Base-by-base conservation (phyloP, 2,888 invertebrate genomes). In the Protodeltote pygarga region DNA sequence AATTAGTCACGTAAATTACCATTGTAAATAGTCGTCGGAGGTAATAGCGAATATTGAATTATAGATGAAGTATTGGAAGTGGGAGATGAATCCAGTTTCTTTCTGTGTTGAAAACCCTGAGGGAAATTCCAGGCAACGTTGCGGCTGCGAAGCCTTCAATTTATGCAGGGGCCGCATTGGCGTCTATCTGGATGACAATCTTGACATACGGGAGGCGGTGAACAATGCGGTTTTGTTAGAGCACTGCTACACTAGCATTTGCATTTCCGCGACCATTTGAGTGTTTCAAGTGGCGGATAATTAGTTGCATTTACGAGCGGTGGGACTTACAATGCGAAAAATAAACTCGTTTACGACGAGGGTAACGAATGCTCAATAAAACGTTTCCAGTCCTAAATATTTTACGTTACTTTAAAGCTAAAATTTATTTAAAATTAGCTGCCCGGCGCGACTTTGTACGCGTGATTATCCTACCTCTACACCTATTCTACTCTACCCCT, bases 101-200 rank as follows among this genome's bases (percentile, higher is more conserved):
- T 87, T 79, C 71, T 20, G 68, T 75, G 77, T 74, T 79, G 76
- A 83, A 83, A 88, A 75, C 74, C 88, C 89, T 83, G 69, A 83
- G 89, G 89, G 89, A 89, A 89, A 89, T 87, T 83, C 75, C 80
- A 77, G 71, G 71, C 81, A 75, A 72, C 80, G 76, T 76, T 80
- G 83, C 77, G 77, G 77, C 71, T 79, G 77, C 77, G 82, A 84
- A 87, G 84, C 83, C 83, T 82, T 85, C 87, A 86, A 89, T 89
- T 89, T 89, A 88, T 89, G 84, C 87, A 82, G 71, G 71, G 72
- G 73, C 79, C 74, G 83, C 79, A 83, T 81, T 83, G 82, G 73
- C 79, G 80, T 81, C 81, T 81, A 79, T 83, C 80, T 72, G 81
- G 71, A 77, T 83, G 86, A 82, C 83, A 87, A 79, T 81, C 82